phyloP scores from a whole-genome alignment of 2,797 vertebrate genomes.

The Holocentrus rufus region DNA sequence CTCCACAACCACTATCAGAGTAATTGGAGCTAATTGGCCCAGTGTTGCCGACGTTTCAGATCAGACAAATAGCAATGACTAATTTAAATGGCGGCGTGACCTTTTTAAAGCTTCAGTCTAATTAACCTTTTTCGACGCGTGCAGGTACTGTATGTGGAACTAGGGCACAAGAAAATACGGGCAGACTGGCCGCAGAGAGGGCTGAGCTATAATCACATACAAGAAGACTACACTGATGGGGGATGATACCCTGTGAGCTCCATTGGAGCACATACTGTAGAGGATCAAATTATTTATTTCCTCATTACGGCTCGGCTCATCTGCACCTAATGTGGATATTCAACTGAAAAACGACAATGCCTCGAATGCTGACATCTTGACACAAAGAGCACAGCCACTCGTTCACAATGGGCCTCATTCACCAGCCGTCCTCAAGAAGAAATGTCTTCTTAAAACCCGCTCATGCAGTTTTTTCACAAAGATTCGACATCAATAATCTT shows the following conservation, averaged over 20 bases:
- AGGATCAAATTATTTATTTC: constrained; percentile 9
- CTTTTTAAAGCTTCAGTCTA: constrained; percentile 80
- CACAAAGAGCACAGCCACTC: not conserved
- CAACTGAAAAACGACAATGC: not conserved
- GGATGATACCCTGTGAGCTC: constrained; percentile 17
- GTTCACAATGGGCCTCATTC: no score
- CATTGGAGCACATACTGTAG: not conserved
- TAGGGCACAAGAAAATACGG: constrained; percentile 52
- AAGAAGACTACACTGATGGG: constrained; percentile 22
- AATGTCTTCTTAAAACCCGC: no score
- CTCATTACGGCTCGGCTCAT: constrained; percentile 15
- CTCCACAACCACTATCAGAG: constrained; percentile 62
- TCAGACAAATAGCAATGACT: constrained; percentile 82
- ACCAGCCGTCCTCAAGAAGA: no score
- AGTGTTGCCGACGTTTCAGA: constrained; percentile 77
- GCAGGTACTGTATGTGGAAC: constrained; percentile 72
- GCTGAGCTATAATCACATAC: constrained; percentile 49
- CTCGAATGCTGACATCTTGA: not conserved
- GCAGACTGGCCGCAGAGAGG: constrained; percentile 37
- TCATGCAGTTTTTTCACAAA: no score
- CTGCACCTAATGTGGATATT: not conserved
- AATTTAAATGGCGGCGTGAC: constrained; percentile 80
- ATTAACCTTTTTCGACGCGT: constrained; percentile 81
- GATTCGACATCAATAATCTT: no score
- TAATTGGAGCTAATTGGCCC: constrained; percentile 85